Evolutionary conservation across 35 echinoderm and acorn worm species (phyloP).

Genomic region (Stichopus chloronotus): DNA sequence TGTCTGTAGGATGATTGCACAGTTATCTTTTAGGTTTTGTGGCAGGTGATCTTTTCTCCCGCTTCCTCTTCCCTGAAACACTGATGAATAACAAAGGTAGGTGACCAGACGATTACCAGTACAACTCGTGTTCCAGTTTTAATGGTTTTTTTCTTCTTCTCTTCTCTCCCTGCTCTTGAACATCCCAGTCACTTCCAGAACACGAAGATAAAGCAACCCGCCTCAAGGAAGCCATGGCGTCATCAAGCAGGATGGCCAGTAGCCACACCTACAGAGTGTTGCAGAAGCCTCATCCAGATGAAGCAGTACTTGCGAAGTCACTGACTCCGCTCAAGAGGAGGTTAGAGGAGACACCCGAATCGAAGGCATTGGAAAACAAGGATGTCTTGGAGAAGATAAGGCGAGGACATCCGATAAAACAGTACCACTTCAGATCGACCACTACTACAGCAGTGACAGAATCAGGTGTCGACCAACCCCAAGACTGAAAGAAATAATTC

Average conservation of each 20-base stretch:
- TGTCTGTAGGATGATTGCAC: too few species aligned
- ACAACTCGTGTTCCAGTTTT: too few species aligned
- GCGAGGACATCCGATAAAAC: neutral
- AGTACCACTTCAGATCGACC: neutral
- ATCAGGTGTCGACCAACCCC: too few species aligned
- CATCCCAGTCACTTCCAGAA: neutral
- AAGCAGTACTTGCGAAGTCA: slow-evolving; percentile 19
- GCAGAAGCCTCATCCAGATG: slow-evolving; percentile 16
- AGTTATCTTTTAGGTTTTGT: too few species aligned
- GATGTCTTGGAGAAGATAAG: neutral
- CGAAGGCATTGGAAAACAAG: neutral
- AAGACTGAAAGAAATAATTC: too few species aligned
- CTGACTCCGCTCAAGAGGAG: slow-evolving; percentile 25
- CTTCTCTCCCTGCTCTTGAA: neutral
- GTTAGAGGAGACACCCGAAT: slow-evolving; percentile 6
- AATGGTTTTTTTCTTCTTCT: too few species aligned
- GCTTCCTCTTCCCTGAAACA: too few species aligned
- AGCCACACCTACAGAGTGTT: slow-evolving; percentile 25
- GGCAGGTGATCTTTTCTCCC: too few species aligned
- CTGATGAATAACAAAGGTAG: too few species aligned
- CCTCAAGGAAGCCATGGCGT: neutral
- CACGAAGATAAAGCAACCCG: slow-evolving; percentile 2
- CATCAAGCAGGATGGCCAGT: neutral
- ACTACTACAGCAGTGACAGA: too few species aligned
- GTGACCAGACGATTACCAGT: too few species aligned